Evolutionary conservation across 1,140 invertebrate genomes (phyloP).

Genomic region (Anastatus disparis): DNA sequence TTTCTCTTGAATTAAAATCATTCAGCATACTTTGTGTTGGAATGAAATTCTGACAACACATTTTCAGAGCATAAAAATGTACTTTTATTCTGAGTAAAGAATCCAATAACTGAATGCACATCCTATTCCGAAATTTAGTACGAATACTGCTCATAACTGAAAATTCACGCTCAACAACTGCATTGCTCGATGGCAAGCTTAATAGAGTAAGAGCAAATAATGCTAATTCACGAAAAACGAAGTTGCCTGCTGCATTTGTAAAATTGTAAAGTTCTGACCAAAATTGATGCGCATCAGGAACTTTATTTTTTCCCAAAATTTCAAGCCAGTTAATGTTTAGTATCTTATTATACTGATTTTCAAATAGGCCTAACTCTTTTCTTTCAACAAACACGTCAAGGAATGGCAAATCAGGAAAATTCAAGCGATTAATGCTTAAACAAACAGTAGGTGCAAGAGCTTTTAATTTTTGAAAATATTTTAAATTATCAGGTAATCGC

Average conservation of each 20-base stretch:
- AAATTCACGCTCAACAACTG: constrained; percentile 43
- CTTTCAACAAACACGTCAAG: no score
- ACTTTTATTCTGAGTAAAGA: constrained; percentile 38
- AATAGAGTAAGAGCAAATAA: constrained; percentile 38
- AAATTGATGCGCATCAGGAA: constrained; percentile 25
- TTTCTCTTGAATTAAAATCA: no score
- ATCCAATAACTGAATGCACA: constrained; percentile 34
- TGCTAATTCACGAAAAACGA: constrained; percentile 33
- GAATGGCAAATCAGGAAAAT: no score
- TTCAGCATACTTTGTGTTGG: no score
- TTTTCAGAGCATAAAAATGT: no score
- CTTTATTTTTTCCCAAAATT: neutral
- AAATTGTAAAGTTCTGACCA: constrained; percentile 16
- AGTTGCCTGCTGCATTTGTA: constrained; percentile 10
- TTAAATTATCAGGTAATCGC: no score
- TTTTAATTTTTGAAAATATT: neutral
- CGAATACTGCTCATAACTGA: constrained; percentile 37
- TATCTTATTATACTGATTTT: no score
- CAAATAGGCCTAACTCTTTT: no score
- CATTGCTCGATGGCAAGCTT: no score
- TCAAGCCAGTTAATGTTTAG: neutral
- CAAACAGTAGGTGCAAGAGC: neutral
- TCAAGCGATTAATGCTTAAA: no score
- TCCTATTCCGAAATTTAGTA: constrained; percentile 39
- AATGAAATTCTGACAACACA: no score